Base-by-base conservation (phyloP, 2,797 vertebrate genomes). In the Xiphophorus birchmanni region DNA sequence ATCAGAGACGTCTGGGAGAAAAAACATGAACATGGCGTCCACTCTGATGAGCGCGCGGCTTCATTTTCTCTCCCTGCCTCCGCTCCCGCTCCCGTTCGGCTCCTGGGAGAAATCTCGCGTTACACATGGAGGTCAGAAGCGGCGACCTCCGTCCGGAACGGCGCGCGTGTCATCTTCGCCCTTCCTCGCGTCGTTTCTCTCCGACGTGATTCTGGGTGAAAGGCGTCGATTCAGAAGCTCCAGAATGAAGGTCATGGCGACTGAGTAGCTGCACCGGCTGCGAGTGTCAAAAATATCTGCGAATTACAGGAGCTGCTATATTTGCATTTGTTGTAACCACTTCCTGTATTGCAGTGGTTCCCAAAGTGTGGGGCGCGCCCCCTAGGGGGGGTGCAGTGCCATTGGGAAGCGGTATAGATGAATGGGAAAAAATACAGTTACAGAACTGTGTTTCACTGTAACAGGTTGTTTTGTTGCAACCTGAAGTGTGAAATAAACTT, bases 201-300 rank as follows among this genome's bases (percentile, higher is more conserved):
- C 75, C 79, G 74, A 84, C 58, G 3, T 71, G 84, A 42, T 69
- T 69, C 52, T 75, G n/a, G 77, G 75, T 32, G 32, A 35, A 76
- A 52, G 42, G 71, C 60, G 88, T 92, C 2, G 71, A 92, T 92
- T 80, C 2, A 3, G 42, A 8, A 56, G 50, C 69, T 85, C 50
- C 42, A 54, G 44, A 72, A 78, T 76, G 0, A 26, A 58, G 26
- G 74, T 81, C 45, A 17, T 65, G 9, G 8, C 18, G 50, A 40
- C 56, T 65, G 23, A 83, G 56, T 79, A 56, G 82, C 21, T 5
- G 18, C 65, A 45, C 63, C 73, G 63, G 52, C 76, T 63, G 69
- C 12, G 40, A 11, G 23, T n/a, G 35, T 54, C 7, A 42, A 67
- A 75, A 82, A 45, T 6, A 37, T 77, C 47, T 5, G 11, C 2